A percentile compares a stretch with the other conserved stretches of the same genome.
These are phyloP conservation scores for Bergia sp. DNA, from an alignment of 92 coral and sea anemone genomes.

Conservation along the genomic window DNA sequence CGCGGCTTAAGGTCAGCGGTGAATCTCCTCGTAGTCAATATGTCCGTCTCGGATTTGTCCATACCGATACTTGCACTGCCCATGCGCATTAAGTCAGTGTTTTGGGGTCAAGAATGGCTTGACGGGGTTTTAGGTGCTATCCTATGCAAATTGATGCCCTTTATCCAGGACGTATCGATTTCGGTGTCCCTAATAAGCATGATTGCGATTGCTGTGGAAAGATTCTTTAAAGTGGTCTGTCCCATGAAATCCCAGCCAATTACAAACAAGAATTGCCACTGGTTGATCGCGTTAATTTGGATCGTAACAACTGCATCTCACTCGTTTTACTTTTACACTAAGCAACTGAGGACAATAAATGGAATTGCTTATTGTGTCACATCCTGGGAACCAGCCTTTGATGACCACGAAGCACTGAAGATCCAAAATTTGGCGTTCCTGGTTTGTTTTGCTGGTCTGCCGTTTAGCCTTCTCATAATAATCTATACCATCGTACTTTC, in stretches of 20 bases:
- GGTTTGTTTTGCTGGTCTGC: slow-evolving; percentile 19
- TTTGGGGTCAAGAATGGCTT: slow-evolving; percentile 23
- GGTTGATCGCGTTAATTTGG: slow-evolving; percentile 21
- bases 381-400: slow-evolving; percentile 12
- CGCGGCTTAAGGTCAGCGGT: slow-evolving; percentile 20
- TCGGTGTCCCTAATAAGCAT: slow-evolving; percentile 22
- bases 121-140: slow-evolving; percentile 17
- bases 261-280: slow-evolving; percentile 29
- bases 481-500: background rate
- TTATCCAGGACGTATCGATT: slow-evolving; percentile 3
- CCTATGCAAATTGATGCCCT: slow-evolving; percentile 10
- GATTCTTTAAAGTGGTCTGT: slow-evolving; percentile 11
- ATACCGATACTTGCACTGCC: slow-evolving; percentile 12
- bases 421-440: slow-evolving; percentile 19
- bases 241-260: slow-evolving; percentile 11
- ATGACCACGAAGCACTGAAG: slow-evolving; percentile 10
- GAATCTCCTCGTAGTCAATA: slow-evolving; percentile 19
- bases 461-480: slow-evolving; percentile 3
- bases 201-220: slow-evolving; percentile 10
- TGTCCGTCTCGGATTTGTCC: slow-evolving; percentile 28
- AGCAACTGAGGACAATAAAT: slow-evolving; percentile 5
- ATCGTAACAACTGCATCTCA: slow-evolving; percentile 24
- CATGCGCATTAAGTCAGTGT: background rate
- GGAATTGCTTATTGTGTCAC: slow-evolving; percentile 1
- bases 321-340: slow-evolving; percentile 24